Conservation (phyloP, 2,797 vertebrate species). For the Tokudaia tokunoshimensis region DNA sequence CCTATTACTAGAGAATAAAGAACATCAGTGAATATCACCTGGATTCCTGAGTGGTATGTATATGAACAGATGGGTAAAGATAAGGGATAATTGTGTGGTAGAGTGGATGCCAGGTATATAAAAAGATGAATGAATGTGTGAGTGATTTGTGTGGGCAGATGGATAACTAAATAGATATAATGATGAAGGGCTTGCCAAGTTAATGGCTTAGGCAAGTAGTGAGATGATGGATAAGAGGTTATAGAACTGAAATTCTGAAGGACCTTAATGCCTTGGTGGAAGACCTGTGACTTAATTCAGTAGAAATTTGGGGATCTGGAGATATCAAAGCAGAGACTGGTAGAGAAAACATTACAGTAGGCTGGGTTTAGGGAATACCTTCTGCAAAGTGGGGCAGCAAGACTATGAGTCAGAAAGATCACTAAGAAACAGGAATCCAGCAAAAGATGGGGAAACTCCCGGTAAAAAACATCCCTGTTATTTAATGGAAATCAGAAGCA, state of each 20-base stretch:
- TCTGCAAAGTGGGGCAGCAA: background rate
- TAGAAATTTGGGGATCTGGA: background rate
- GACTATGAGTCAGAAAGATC: conserved; percentile 52
- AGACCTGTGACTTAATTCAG: background rate
- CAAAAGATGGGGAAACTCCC: background rate
- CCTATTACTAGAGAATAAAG: background rate
- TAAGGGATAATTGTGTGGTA: background rate
- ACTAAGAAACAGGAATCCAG: background rate
- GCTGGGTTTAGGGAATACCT: background rate
- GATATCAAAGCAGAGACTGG: background rate
- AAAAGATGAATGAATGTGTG: background rate
- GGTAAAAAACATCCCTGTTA: background rate
- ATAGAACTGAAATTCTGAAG: background rate
- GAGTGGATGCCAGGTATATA: background rate
- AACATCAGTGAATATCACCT: background rate
- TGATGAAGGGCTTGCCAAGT: background rate
- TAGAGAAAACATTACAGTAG: background rate
- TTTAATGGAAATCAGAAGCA: conserved; percentile 5
- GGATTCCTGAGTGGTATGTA: background rate
- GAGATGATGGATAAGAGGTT: background rate
- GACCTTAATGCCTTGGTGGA: background rate
- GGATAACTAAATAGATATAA: background rate
- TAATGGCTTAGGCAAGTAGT: background rate
- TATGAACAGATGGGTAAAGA: too few relatives aligned
- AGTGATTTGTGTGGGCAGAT: background rate